Base-by-base conservation (phyloP, 2,797 vertebrate genomes). In the Enteromius paludinosus region DNA sequence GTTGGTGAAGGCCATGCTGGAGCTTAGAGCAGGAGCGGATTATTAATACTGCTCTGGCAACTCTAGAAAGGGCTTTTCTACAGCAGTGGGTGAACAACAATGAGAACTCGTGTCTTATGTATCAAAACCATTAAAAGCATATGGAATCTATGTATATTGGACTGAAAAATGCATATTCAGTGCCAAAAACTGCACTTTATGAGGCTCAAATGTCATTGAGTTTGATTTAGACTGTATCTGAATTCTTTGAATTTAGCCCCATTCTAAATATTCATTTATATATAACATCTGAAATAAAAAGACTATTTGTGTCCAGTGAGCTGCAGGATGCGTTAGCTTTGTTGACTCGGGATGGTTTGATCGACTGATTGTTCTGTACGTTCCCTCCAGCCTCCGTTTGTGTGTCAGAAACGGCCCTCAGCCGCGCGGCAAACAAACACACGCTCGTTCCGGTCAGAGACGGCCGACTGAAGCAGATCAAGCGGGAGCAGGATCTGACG, bases 331-430 rank as follows among this genome's bases (percentile, higher is more conserved):
- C 0, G 18, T 41, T 59, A 62, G 61, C n/a, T 79, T 77, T 28
- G 47, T 28, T 54, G 81, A 66, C 14, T 81, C 5, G 83, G 83
- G 69, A 28, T 85, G 71, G 28, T 78, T 56, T 83, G 68, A 86
- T 89, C 72, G 78, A 82, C 84, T 73, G 14, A 28, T 59, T 5
- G 23, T 75, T 83, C 61, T 15, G 23, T 75, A 62, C 59, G 17
- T 70, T 76, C 84, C 81, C 71, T 84, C 66, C 78, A 33, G 68
- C 77, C 28, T 79, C 69, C 45, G 73, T 77, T 71, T 56, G 49
- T 59, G 71, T 15, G 7, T 25, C 68, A 85, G 69, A 84, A 78
- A 38, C 45, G 78, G 75, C 83, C 82, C 47, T 30, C 76, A 35
- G 52, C 10, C 11, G 5, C 30, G 14, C 5, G 30, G 41, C 61